Conservation (phyloP, 2,888 invertebrate genomes). For the Aethes cnicana region DNA sequence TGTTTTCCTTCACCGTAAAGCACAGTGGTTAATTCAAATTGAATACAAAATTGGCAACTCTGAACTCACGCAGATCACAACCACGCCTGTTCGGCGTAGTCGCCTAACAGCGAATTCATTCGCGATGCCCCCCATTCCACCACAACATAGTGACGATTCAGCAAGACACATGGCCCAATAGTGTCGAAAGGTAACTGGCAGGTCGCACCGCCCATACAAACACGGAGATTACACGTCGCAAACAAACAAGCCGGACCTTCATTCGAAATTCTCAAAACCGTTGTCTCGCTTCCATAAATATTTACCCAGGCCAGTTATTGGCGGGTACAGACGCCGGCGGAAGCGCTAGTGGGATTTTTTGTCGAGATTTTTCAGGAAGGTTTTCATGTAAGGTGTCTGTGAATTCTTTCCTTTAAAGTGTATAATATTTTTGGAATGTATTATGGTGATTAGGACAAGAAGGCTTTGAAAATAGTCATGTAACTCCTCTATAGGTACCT, state of each 20-base stretch:
- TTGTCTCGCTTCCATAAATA: slow-evolving; percentile 74
- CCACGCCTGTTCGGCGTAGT: too few relatives aligned
- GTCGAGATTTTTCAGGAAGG: background rate
- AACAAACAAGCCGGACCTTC: slow-evolving; percentile 62
- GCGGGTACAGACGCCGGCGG: slow-evolving; percentile 20
- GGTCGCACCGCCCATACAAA: slow-evolving; percentile 41
- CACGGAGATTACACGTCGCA: slow-evolving; percentile 59
- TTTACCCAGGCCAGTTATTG: slow-evolving; percentile 72
- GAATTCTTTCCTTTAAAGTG: too few relatives aligned
- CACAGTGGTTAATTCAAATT: too few relatives aligned
- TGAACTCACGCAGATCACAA: too few relatives aligned
- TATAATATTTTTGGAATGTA: too few relatives aligned
- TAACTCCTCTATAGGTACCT: too few relatives aligned
- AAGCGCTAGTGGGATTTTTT: background rate
- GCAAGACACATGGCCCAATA: slow-evolving; percentile 33
- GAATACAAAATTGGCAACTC: too few relatives aligned
- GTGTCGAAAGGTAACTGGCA: slow-evolving; percentile 40
- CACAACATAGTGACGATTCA: background rate
- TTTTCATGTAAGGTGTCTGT: too few relatives aligned
- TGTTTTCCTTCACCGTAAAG: too few relatives aligned
- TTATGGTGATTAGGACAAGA: too few relatives aligned
- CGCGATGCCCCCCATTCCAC: background rate
- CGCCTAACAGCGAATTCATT: background rate
- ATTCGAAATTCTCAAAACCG: slow-evolving; percentile 78
- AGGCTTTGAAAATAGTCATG: too few relatives aligned